phyloP scores from a whole-genome alignment of 2,113 vertebrate species.

The Mastomys coucha region DNA sequence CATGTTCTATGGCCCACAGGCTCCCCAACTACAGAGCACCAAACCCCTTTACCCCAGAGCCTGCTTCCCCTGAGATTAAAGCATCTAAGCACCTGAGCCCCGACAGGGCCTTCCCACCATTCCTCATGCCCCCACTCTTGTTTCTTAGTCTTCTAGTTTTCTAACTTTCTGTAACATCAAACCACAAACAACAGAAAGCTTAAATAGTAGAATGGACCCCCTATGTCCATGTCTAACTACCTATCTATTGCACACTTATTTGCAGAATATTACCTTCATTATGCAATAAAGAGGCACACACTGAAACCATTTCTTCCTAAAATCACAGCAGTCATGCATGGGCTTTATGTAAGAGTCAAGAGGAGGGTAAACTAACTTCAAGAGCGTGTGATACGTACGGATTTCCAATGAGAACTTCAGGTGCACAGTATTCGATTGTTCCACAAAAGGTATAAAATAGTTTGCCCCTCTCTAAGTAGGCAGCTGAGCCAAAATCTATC shows the following conservation, averaged over 20 bases:
- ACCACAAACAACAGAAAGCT: neutral
- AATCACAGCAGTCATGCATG: rapidly evolving
- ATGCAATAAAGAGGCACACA: rapidly evolving
- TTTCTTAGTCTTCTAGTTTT: neutral
- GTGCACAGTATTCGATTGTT: conserved; percentile 96
- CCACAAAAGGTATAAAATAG: conserved; percentile 95
- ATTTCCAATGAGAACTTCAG: conserved; percentile 95
- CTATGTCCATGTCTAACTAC: rapidly evolving
- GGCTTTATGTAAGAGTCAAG: rapidly evolving
- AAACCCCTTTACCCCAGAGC: neutral
- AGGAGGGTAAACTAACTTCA: rapidly evolving
- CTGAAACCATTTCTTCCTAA: neutral
- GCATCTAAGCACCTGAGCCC: neutral
- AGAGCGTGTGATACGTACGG: conserved; percentile 86
- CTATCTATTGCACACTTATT: neutral
- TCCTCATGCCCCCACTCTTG: rapidly evolving
- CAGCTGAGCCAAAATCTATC: conserved; percentile 96
- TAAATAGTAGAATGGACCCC: neutral
- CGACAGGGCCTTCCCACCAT: neutral
- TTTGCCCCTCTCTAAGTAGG: conserved; percentile 90
- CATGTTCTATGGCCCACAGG: neutral
- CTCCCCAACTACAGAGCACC: neutral
- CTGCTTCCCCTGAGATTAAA: neutral
- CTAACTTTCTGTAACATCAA: neutral
- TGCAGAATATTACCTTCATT: neutral